Conservation (phyloP, 2,888 invertebrate species). For the Tenthredo distinguenda region DNA sequence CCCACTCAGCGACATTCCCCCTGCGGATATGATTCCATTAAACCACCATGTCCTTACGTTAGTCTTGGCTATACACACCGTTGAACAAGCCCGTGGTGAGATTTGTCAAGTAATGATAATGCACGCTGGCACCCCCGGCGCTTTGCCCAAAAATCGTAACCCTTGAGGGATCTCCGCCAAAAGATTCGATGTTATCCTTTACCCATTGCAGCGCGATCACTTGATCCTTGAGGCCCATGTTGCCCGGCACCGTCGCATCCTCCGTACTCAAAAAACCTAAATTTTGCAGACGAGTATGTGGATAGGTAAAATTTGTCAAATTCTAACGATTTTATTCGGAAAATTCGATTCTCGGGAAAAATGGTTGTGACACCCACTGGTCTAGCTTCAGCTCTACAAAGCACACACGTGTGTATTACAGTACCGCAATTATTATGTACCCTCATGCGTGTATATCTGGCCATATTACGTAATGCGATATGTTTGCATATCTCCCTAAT, state of each 20-base stretch:
- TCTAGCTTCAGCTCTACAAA: too few relatives aligned
- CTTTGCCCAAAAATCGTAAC: slow-evolving; percentile 86
- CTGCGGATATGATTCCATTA: slow-evolving; percentile 57
- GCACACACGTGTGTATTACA: too few relatives aligned
- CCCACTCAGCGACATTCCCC: slow-evolving; percentile 87
- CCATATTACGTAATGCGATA: too few relatives aligned
- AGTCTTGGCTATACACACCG: slow-evolving; percentile 56
- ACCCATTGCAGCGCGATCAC: slow-evolving; percentile 86
- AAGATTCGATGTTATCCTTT: slow-evolving; percentile 84
- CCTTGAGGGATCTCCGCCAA: slow-evolving; percentile 86
- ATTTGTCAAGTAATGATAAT: slow-evolving; percentile 85
- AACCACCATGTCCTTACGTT: background rate
- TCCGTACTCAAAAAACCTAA: slow-evolving; percentile 88
- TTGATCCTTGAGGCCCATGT: slow-evolving; percentile 88
- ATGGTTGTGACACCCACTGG: too few relatives aligned
- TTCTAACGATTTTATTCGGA: too few relatives aligned
- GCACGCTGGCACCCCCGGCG: slow-evolving; percentile 88
- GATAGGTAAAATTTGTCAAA: too few relatives aligned
- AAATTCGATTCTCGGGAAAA: too few relatives aligned
- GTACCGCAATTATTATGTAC: too few relatives aligned
- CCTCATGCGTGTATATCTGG: too few relatives aligned
- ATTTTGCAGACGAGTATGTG: too few relatives aligned
- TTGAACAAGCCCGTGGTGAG: slow-evolving; percentile 81
- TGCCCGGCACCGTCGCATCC: slow-evolving; percentile 85
- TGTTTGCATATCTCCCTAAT: too few relatives aligned